Percentiles rank a stretch among this genome's conserved stretches.
Conservation (phyloP, 2,113 vertebrate species). For the Ptilonorhynchus violaceus region DNA sequence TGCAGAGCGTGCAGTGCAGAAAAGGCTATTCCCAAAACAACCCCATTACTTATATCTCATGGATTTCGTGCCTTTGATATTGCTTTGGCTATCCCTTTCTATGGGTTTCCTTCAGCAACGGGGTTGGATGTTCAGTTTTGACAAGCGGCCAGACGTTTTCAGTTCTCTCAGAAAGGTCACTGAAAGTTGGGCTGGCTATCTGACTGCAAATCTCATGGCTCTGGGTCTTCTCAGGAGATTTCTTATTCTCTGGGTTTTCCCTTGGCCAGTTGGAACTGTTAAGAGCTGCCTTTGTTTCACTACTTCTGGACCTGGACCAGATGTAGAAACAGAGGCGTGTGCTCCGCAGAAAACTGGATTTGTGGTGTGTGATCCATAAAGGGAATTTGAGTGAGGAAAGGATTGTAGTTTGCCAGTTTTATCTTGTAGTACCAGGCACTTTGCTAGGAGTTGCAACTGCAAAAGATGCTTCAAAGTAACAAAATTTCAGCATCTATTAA, state of each 20-base stretch:
- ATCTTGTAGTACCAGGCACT: background rate
- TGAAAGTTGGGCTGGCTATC: conserved; percentile 41
- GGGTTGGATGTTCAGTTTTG: conserved; percentile 49
- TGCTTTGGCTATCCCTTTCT: conserved; percentile 57
- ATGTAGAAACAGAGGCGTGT: rapidly evolving
- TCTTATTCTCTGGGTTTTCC: conserved; percentile 12
- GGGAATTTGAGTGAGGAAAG: background rate
- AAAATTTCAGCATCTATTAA: background rate
- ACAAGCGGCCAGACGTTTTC: conserved; percentile 39
- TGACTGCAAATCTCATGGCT: conserved; percentile 34
- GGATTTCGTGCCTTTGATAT: conserved; percentile 47
- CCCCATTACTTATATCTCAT: background rate
- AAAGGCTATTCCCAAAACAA: conserved; percentile 43
- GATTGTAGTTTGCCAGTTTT: background rate
- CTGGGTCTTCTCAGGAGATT: conserved; percentile 42
- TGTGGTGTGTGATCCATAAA: background rate
- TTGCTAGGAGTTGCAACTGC: background rate
- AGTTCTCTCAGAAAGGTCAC: conserved; percentile 27
- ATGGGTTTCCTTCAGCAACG: background rate
- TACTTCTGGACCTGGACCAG: background rate
- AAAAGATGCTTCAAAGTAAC: background rate
- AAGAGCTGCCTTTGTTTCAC: conserved; percentile 34
- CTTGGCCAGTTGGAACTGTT: conserved; percentile 13
- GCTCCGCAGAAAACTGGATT: background rate
- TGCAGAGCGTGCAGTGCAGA: background rate